Base-by-base conservation (phyloP, 2,888 invertebrate species). In the Leucophora obtusa region DNA sequence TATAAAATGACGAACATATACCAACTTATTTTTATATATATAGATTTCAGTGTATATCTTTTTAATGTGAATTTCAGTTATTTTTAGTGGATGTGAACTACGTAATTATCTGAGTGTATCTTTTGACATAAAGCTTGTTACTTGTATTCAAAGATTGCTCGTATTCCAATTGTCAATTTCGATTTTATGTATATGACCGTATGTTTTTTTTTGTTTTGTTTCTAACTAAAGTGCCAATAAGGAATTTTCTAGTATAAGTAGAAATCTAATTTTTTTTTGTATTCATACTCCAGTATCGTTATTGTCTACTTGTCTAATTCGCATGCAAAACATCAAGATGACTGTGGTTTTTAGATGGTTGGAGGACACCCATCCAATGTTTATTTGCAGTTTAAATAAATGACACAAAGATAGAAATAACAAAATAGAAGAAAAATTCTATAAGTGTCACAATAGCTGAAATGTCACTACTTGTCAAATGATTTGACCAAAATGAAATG, bases 401-500 rank as follows among this genome's bases (percentile, higher is more conserved):
- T 65, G 73, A 65, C 73, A 59, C 33, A 17, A 38, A 18, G 54
- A 63, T 53, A 18, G 53, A 50, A 70, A 59, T 63, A 66, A 54
- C 17, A 17, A 9, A 21, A 56, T 58, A 24, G 21, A 47, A 59
- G 24, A 54, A 65, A 72, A 54, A 68, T 2, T 66, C 43, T 69
- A 63, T 62, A 56, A 66, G 38, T 77, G 66, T 70, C 73, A 71
- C 47, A 70, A 72, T 66, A 73, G 76, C 78, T 79, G 81, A 84
- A 82, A 82, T 81, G 83, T 84, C 83, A 84, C 66, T 83, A 82
- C 73, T 82, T 84, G 83, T 84, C 84, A 86, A 65, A 85, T 84
- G 86, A 86, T 85, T 88, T 89, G 88, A 88, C 88, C 88, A 85
- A 88, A 88, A 86, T 87, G 84, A 86, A 87, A 77, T 56, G 47